phyloP scores from a whole-genome alignment of 30 jellyfish, hydroid and myxozoan genomes.

The Chrysaora quinquecirrha region DNA sequence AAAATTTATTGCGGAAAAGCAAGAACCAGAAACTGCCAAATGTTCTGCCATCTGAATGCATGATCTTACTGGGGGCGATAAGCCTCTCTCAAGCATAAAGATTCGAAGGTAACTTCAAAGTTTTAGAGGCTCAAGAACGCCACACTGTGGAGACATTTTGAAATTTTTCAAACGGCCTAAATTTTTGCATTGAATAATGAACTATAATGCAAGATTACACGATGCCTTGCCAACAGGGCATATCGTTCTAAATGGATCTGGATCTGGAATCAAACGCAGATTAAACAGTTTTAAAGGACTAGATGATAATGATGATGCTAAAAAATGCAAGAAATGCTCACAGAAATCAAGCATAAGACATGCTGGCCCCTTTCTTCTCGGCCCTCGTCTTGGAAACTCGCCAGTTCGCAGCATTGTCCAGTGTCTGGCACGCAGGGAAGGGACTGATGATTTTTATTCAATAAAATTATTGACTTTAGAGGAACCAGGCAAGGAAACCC shows the following conservation, averaged over 20 bases:
- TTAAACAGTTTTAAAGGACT: slow-evolving; percentile 35
- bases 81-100: no score
- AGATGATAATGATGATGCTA: slow-evolving; percentile 31
- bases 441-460: slow-evolving; percentile 85
- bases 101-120: no score
- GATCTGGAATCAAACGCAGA: slow-evolving; percentile 62
- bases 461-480: slow-evolving; percentile 81
- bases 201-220: slow-evolving; percentile 13
- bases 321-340: slow-evolving; percentile 69
- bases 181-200: no score
- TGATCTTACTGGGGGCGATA: no score
- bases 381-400: slow-evolving; percentile 94
- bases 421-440: slow-evolving; percentile 93
- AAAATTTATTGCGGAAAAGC: no score
- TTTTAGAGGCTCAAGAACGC: no score
- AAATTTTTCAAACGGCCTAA: no score
- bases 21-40: no score
- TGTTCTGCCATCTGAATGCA: no score
- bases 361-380: slow-evolving; percentile 96
- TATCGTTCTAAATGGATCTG: slow-evolving; percentile 69
- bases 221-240: slow-evolving; percentile 62
- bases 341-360: slow-evolving; percentile 66
- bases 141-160: no score
- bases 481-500: slow-evolving; percentile 61
- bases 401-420: slow-evolving; percentile 92